Evolutionary conservation across 2,113 vertebrate genomes (phyloP), one percentile per base, ranked within the genome.

Genomic region (Pelecanoides urinatrix): DNA sequence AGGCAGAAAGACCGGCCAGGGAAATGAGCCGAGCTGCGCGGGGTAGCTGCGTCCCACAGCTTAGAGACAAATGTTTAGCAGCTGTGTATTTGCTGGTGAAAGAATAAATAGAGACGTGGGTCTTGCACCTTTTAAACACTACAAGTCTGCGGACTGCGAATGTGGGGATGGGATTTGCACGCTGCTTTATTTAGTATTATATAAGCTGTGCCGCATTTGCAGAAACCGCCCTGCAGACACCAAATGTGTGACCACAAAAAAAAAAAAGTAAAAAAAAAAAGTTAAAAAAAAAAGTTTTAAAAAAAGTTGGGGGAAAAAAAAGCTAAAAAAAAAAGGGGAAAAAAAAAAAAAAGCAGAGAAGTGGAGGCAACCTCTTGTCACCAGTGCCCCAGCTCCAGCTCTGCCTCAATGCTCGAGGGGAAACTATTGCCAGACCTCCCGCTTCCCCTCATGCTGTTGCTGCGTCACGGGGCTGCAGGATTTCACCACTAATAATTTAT

Each of bases 91-190:
- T 65, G 58, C 78, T 73, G 71, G 30, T 44, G 78, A 73, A 82
- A 87, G 81, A 58, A 52, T 50, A 82, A 85, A 73, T 10, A n/a
- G 19, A 83, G 90, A 80, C 8, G 7, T 8, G 75, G 55, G 45
- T 88, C 79, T 95, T 58, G 75, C 88, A 74, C 56, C 82, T 92
- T 84, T 92, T 70, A 77, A 88, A 88, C 59, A 6, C 58, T 59
- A 17, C 56, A 3, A 20, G 71, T 49, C 78, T 90, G 65, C 0
- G 8, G 65, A 8, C 30, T 32, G 92, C 0, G 1, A 72, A 20
- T 10, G 40, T 13, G 23, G 58, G 23, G 83, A 79, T 76, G 75
- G 74, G 82, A 80, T 92, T 83, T 83, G 75, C 88, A 55, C 50
- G 72, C 72, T 80, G 75, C 95, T 88, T 86, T 86, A 74, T 88